phyloP scores from a whole-genome alignment of 2,113 vertebrate species.

The Laterallus jamaicensis region DNA sequence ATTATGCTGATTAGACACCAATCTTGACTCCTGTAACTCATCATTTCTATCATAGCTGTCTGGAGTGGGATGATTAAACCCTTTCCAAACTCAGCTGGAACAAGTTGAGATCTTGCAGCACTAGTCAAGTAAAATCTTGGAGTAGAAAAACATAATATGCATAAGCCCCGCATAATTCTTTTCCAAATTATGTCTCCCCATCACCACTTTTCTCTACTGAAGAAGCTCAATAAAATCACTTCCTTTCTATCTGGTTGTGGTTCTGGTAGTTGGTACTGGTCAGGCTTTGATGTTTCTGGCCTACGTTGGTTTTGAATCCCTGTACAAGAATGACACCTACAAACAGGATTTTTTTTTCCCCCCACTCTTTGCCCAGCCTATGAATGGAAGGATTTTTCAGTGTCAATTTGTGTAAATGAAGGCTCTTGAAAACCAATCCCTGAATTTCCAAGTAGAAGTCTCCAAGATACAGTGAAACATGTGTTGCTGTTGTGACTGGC shows the following conservation, averaged over 20 bases:
- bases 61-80: not conserved
- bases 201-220: not conserved
- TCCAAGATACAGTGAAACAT: fast-evolving
- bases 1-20: conserved; percentile 32
- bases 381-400: not conserved
- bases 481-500: not conserved
- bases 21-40: not conserved
- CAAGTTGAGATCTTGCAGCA: not conserved
- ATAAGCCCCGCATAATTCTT: fast-evolving
- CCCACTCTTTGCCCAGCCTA: fast-evolving
- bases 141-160: not conserved
- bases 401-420: too few species aligned
- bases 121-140: not conserved
- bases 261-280: not conserved
- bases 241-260: not conserved
- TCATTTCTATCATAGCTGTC: not conserved
- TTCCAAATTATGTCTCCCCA: not conserved
- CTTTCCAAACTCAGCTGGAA: not conserved
- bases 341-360: not conserved
- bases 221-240: not conserved
- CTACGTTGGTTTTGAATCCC: not conserved
- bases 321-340: not conserved
- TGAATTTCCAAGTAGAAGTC: not conserved
- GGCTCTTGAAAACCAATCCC: not conserved
- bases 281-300: not conserved